Percentiles rank a stretch among this genome's conserved stretches.
These are phyloP conservation scores for Tyto alba DNA, from an alignment of 2,113 vertebrate species.

Conservation along the genomic window DNA sequence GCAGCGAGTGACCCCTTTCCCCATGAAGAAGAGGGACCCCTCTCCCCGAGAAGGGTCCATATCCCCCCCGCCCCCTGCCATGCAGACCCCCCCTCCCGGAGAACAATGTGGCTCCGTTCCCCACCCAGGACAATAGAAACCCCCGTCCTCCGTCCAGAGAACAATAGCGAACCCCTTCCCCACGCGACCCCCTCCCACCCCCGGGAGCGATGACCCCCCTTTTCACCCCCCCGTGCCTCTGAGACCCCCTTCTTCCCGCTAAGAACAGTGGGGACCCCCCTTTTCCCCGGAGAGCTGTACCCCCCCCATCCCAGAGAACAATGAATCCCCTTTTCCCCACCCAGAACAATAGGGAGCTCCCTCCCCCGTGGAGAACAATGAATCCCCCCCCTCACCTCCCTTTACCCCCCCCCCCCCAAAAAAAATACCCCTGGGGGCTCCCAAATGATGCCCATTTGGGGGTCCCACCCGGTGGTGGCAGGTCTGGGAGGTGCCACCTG, in stretches of 20 bases:
- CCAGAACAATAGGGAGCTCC: background rate
- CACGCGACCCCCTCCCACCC: background rate
- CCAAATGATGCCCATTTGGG: background rate
- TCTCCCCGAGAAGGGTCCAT: background rate
- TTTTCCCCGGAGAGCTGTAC: background rate
- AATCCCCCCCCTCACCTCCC: background rate
- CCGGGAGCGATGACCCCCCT: background rate
- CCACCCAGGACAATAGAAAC: background rate
- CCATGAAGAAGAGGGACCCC: background rate
- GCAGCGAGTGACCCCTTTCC: background rate
- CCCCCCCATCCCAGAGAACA: background rate
- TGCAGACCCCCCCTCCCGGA: background rate
- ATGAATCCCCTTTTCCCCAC: background rate
- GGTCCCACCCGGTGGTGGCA: background rate
- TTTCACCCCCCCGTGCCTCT: background rate
- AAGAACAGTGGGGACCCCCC: background rate
- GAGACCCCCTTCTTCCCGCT: background rate
- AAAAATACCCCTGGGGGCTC: background rate
- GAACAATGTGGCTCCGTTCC: background rate
- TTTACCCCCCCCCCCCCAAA: no score
- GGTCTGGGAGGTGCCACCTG: slow-evolving; percentile 26
- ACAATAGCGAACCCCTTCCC: background rate
- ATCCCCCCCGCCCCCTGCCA: background rate
- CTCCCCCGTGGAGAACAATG: background rate
- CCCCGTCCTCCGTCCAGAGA: background rate